Evolutionary conservation across 2,113 vertebrate genomes (phyloP), one percentile per base, ranked within the genome.

Genomic region (Chitala chitala): DNA sequence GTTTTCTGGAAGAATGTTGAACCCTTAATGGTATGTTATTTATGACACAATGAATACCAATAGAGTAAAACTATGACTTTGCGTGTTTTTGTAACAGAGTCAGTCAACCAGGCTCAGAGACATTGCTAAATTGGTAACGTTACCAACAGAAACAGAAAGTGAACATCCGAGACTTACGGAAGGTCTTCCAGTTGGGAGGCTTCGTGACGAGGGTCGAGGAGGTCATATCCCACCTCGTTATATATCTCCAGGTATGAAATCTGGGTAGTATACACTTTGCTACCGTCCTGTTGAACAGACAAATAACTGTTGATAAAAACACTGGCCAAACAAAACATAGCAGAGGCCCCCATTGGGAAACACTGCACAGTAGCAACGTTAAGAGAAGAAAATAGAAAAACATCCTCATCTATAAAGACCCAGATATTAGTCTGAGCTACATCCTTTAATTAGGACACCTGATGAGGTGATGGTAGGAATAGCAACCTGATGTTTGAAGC

Each of bases 241-340:
- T 99, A 99, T 85, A 99, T 96, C 90, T 99, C 96, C 86, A 99
- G 90, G 83, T 98, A 99, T 74, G 97, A 99, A 82, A 99, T 88
- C 53, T 94, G 92, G 20, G 90, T 91, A 72, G 92, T 96, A 53
- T 94, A 96, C 6, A 93, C 81, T 87, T 93, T 93, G 78, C 86
- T 92, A 85, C 85, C 92, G 80, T 98, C 92, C 97, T 98, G 85
- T 72, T 79, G 68, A 74, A 20, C 66, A 61, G 78, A 55, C 12
- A 53, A 66, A 54, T 51, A 75, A 55, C 29, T 70, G 56, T 44
- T 75, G 82, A 77, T 53, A 64, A 73, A 69, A 63, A 26, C 38
- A 31, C 9, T 46, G 0, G 54, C 54, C 54, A 36, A 33, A 58
- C 26, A 33, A 38, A 4, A 63, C 2, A 20, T 33, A 38, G 33